Conservation (phyloP, 2,888 invertebrate species). For the Cerastis leucographa region DNA sequence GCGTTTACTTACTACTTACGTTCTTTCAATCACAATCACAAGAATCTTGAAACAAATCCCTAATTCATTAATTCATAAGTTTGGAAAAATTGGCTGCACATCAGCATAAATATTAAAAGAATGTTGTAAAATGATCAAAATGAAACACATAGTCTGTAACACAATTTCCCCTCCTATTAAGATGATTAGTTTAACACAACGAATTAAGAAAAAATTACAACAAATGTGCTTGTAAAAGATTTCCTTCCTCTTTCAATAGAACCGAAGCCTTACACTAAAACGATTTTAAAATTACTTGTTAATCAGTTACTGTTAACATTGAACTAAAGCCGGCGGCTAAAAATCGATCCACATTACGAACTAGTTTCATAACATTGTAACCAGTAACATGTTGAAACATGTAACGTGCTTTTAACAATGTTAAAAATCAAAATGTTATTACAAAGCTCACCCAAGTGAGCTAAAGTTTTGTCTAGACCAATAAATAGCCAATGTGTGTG, state of each 20-base stretch:
- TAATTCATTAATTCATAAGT: neutral
- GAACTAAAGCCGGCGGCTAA: constrained; percentile 76
- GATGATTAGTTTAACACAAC: neutral
- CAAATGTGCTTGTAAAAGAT: neutral
- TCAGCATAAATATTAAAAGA: neutral
- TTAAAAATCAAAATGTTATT: constrained; percentile 46
- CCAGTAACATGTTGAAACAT: constrained; percentile 57
- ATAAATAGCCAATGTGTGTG: constrained; percentile 55
- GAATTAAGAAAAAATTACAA: neutral
- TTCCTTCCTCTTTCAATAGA: neutral
- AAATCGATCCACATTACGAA: constrained; percentile 76
- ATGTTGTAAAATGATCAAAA: neutral
- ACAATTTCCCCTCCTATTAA: neutral
- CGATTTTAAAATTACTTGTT: constrained; percentile 79
- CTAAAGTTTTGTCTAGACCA: constrained; percentile 66
- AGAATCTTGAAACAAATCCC: neutral
- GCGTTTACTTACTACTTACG: too few relatives aligned
- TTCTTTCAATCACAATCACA: neutral
- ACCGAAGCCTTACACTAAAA: constrained; percentile 64
- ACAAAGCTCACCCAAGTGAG: constrained; percentile 46
- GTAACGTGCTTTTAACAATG: constrained; percentile 38
- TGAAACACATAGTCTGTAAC: neutral
- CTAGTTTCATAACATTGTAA: constrained; percentile 76
- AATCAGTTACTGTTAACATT: constrained; percentile 79
- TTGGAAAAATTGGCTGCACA: neutral